Evolutionary conservation across 2,888 invertebrate genomes (phyloP).

Genomic region (Rhamphomyia laevipes): DNA sequence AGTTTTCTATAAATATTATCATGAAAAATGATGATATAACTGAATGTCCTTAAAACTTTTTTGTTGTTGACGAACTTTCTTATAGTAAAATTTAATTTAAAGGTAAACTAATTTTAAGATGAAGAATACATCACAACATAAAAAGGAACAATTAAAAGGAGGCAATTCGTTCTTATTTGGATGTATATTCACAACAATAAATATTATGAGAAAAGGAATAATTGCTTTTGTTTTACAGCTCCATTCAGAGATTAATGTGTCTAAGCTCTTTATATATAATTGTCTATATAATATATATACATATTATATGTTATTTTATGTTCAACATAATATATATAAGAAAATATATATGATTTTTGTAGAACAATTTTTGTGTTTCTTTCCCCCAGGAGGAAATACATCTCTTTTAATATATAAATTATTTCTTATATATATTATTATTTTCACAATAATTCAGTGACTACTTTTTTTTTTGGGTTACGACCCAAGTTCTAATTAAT

Average conservation of each 20-base stretch:
- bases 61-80: too few species aligned
- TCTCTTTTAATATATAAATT: background rate
- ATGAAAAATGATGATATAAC: too few species aligned
- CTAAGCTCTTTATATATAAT: too few species aligned
- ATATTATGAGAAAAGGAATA: conserved; percentile 17
- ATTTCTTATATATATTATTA: background rate
- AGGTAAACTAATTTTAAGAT: too few species aligned
- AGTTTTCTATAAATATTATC: too few species aligned
- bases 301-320: background rate
- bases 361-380: too few species aligned
- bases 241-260: conserved; percentile 27
- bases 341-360: background rate
- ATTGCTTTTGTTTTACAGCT: conserved; percentile 27
- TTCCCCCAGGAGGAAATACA: conserved; percentile 7
- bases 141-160: conserved; percentile 6
- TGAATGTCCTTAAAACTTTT: too few species aligned
- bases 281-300: too few species aligned
- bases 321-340: background rate
- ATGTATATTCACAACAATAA: conserved; percentile 13
- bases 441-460: conserved; percentile 20
- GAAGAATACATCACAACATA: background rate
- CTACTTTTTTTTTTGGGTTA: conserved; percentile 17
- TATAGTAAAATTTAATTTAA: too few species aligned
- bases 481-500: conserved; percentile 23
- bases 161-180: conserved; percentile 12